Evolutionary conservation across 2,113 vertebrate genomes (phyloP), one percentile per base, ranked within the genome.

Genomic region (Ardeotis arabs): DNA sequence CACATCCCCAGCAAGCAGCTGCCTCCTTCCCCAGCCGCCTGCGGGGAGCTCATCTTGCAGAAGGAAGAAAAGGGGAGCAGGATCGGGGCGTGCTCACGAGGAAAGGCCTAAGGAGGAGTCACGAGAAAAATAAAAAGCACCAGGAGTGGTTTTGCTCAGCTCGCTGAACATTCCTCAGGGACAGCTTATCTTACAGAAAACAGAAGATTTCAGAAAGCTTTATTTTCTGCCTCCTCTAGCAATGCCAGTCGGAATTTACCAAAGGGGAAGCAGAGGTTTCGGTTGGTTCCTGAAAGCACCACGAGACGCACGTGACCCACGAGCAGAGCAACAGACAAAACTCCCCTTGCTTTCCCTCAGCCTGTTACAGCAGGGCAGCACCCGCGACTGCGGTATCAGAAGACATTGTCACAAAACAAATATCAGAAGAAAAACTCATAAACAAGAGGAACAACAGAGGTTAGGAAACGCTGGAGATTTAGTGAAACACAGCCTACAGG

Each of bases 291-390:
- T 64, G 17, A 21, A 2, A 6, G 67, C 9, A 1, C 20, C 59
- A 20, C 0, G 5, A 72, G 84, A 50, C 0, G 2, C 1, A 0
- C 0, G 0, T 85, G 74, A 79, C 18, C 1, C 15, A 1, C 0
- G 1, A 35, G 52, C 31, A 44, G 18, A 70, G 44, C 28, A 37
- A 50, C 39, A 77, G 37, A 23, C 33, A 53, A 28, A 84, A 52
- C 1, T 44, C 29, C 33, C 39, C 28, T 7, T 1, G 9, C 44
- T 49, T 24, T 13, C 58, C 67, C 60, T 1, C 7, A 41, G 47
- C 11, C 5, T 1, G 19, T 3, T 39, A 47, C 31, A 45, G 56
- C 77, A 27, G 14, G 14, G 35, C 4, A 14, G 62, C n/a, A 29
- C 41, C n/a, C 0, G 0, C 1, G 21, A 66, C 59, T 9, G 14